Evolutionary conservation across 2,113 vertebrate species (phyloP).

Genomic region (Engraulis encrasicolus): DNA sequence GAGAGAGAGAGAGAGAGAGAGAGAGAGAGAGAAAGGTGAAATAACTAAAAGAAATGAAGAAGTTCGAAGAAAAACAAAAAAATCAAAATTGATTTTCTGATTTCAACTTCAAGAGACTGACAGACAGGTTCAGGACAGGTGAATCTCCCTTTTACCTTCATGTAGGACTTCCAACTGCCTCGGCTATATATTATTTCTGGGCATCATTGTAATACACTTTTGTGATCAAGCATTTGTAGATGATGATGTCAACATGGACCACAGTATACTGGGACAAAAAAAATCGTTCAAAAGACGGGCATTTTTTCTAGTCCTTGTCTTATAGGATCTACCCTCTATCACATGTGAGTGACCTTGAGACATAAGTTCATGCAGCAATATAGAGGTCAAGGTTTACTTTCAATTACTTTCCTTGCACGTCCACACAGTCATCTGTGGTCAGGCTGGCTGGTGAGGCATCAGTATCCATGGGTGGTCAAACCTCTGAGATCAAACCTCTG

Average conservation of each 20-base stretch:
- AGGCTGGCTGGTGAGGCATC: background rate
- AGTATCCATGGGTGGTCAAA: background rate
- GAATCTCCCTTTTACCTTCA: background rate
- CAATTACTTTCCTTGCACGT: background rate
- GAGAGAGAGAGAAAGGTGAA: background rate
- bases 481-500: background rate
- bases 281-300: no score
- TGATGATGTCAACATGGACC: no score
- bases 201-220: no score
- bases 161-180: no score
- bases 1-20: background rate
- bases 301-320: no score
- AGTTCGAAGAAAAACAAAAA: no score
- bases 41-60: background rate
- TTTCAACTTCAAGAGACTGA: background rate
- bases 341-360: background rate
- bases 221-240: no score
- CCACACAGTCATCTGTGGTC: background rate
- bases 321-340: background rate
- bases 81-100: background rate
- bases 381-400: background rate
- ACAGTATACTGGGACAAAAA: no score
- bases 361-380: background rate
- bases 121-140: background rate
- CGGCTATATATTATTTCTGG: no score